These are phyloP conservation scores for Paramisgurnus dabryanus DNA, from an alignment of 2,113 vertebrate species.

Conservation along the genomic window DNA sequence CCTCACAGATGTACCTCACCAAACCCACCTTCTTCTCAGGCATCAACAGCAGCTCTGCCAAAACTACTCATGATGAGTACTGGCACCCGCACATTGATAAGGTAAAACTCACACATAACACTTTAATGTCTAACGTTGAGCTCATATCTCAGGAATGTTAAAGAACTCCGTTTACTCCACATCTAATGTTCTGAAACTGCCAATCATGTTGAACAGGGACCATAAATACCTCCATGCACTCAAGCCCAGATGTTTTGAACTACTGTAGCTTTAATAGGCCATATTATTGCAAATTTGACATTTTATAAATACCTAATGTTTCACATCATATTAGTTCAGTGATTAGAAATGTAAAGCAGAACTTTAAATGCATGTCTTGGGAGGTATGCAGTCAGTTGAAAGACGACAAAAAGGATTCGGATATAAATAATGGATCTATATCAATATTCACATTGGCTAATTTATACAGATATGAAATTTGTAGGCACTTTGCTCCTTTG, in stretches of 20 bases:
- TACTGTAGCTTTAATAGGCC: neutral
- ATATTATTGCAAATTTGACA: constrained; percentile 22
- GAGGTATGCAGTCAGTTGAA: neutral
- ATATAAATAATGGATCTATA: constrained; percentile 6
- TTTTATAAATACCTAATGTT: constrained; percentile 33
- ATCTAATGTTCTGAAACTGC: constrained; percentile 7
- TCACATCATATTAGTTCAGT: constrained; percentile 19
- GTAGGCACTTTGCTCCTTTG: neutral
- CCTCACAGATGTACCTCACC: constrained; percentile 82
- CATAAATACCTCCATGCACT: constrained; percentile 18
- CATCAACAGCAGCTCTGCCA: constrained; percentile 88
- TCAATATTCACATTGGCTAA: constrained; percentile 6
- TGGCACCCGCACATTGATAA: constrained; percentile 97
- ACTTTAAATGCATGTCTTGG: neutral
- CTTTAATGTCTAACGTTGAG: neutral
- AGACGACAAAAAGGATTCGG: neutral
- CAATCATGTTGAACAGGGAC: constrained; percentile 9
- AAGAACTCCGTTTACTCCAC: neutral
- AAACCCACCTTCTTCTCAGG: constrained; percentile 98
- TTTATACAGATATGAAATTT: constrained; percentile 4
- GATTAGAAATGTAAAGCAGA: constrained; percentile 3
- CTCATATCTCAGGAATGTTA: constrained; percentile 20
- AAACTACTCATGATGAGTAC: constrained; percentile 91
- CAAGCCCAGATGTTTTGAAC: constrained; percentile 18
- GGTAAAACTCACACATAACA: constrained; percentile 65